Evolutionary conservation across 1,140 invertebrate genomes (phyloP), one percentile per base, ranked within the genome.

Genomic region (Ceratina japonica): DNA sequence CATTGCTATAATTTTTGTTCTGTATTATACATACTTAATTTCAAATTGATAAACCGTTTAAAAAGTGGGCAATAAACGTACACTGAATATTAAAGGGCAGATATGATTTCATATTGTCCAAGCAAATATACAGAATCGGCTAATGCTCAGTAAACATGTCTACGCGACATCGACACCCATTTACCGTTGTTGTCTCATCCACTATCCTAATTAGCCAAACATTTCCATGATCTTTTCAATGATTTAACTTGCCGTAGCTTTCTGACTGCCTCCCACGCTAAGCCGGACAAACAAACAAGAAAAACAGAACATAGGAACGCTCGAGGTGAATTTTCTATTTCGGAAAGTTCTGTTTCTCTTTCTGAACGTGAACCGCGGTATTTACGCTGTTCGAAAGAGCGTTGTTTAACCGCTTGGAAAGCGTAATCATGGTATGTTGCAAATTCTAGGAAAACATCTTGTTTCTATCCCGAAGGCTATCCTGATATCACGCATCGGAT

Each of bases 361-460:
- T 24, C 20, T 24, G 13, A 15, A 18, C 24, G 3, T 12, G 5
- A 24, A 8, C 12, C 22, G 5, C 27, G 16, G 22, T 51, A 16
- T 73, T 52, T 20, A 27, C 31, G 16, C 44, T 16, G 18, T 73
- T 62, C 31, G 7, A 13, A 44, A 27, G 15, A 59, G 49, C 58
- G 5, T 12, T 44, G 54, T 52, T 44, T 16, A 18, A 10, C n/a
- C 56, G n/a, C 3, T 15, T 49, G 8, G 37, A 18, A 52, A 24
- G 15, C 13, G 5, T 63, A 51, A 51, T 24, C 59, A 10, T 0
- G 22, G n/a, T 62, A 4, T n/a, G 31, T 58, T 22, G 16, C 18
- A 24, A 49, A 62, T 22, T 18, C 24, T 71, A 63, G 62, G 71
- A 20, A 73, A 73, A 73, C 49, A 63, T 54, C 22, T 52, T 31